Base-by-base conservation (phyloP, 2,888 invertebrate genomes). In the Drosophila rellima region DNA sequence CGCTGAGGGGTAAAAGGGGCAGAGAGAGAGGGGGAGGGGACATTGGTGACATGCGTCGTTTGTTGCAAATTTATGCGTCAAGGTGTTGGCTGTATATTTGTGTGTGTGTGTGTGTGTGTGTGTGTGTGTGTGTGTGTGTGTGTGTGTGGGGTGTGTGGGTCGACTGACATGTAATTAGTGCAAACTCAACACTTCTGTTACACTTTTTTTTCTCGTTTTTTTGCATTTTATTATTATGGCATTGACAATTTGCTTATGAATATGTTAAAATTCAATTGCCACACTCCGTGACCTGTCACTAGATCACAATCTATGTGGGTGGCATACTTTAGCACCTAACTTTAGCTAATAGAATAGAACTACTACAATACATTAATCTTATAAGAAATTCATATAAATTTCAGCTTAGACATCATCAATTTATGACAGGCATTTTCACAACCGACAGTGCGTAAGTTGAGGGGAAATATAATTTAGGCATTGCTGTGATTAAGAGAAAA, bases 141-240 rank as follows among this genome's bases (percentile, higher is more conserved):
- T 66, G 84, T 78, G 52, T n/a, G 26, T 20, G 29, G 45, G 56
- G 61, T 56, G 70, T 78, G 78, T 74, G 79, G 60, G 67, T 45
- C 66, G 78, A 69, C 63, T 83, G 89, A 86, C 89, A 86, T 86
- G 83, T 84, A 88, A 84, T 84, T 84, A 84, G 83, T 74, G 80
- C 89, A 67, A 88, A 88, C 83, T 84, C 89, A 84, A 84, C 83
- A 84, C 83, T 87, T 86, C 89, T 83, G 83, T 89, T 81, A 74
- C 67, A 78, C 55, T 70, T 84, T 72, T 39, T 33, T 48, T n/a
- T 26, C 26, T 26, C 26, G 6, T 10, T 7, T 20, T 5, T 31
- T 33, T 33, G 11, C 63, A 48, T 42, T 63, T 68, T 69, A 48
- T 52, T 67, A 66, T 50, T 56, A 70, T 40, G 39, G 56, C 20